Evolutionary conservation across 35 echinoderm and acorn worm genomes (phyloP).

Genomic region (Anneissia japonica): DNA sequence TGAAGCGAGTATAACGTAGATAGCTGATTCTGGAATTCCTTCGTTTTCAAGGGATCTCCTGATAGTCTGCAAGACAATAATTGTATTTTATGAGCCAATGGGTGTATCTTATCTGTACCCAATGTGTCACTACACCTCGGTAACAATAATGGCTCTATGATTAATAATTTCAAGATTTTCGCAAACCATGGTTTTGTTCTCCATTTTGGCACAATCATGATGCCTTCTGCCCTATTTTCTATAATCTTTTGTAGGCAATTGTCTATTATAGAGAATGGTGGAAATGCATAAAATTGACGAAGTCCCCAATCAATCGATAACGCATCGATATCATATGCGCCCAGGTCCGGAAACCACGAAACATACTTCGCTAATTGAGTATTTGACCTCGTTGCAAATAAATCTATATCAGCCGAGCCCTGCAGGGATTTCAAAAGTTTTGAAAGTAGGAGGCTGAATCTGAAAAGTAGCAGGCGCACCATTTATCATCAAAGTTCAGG

Average conservation of each 20-base stretch:
- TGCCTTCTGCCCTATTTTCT: slow-evolving; percentile 4
- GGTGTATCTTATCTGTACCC: neutral
- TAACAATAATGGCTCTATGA: neutral
- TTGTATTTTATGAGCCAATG: neutral
- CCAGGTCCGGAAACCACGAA: slow-evolving; percentile 8
- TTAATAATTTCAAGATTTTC: neutral
- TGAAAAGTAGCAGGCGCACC: too few relatives aligned
- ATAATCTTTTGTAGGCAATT: slow-evolving; percentile 25
- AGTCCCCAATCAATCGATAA: neutral
- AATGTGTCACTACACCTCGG: neutral
- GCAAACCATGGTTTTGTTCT: slow-evolving; percentile 29
- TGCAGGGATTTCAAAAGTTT: neutral
- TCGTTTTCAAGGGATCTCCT: slow-evolving; percentile 8
- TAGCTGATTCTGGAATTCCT: slow-evolving; percentile 11
- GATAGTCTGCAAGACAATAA: slow-evolving; percentile 37
- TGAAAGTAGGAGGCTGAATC: too few relatives aligned
- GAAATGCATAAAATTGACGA: slow-evolving; percentile 19
- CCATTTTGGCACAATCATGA: slow-evolving; percentile 24
- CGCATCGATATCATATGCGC: slow-evolving; percentile 5
- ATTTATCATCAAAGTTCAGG: too few relatives aligned
- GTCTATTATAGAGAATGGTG: slow-evolving; percentile 1
- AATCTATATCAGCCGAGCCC: slow-evolving; percentile 18
- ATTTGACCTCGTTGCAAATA: slow-evolving; percentile 18
- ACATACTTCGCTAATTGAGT: slow-evolving; percentile 20
- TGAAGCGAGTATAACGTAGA: slow-evolving; percentile 4